Evolutionary conservation across 2,113 vertebrate species (phyloP).

Genomic region (Spea bombifrons): DNA sequence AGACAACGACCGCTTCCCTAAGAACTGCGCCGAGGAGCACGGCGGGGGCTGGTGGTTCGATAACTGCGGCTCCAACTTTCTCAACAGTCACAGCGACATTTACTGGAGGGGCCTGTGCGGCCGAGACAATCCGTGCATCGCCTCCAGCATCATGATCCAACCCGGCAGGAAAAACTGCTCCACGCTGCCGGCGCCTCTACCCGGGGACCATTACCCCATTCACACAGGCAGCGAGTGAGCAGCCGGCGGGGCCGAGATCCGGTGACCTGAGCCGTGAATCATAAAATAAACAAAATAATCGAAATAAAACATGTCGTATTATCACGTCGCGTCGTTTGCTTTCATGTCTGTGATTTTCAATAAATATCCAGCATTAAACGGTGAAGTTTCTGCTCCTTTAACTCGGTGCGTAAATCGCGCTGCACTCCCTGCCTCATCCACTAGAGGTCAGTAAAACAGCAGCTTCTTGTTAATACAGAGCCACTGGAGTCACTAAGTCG

Average conservation of each 20-base stretch:
- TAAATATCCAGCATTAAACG: too few relatives aligned
- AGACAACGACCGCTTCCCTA: constrained; percentile 19
- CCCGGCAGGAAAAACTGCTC: constrained; percentile 45
- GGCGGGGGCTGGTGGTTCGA: constrained; percentile 46
- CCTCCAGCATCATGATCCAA: constrained; percentile 34
- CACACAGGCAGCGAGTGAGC: not conserved
- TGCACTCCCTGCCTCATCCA: too few relatives aligned
- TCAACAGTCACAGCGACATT: constrained; percentile 33
- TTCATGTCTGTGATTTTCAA: too few relatives aligned
- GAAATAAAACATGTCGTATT: too few relatives aligned
- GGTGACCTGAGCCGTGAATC: too few relatives aligned
- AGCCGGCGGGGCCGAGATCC: not conserved
- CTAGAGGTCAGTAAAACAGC: too few relatives aligned
- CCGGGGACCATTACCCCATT: not conserved
- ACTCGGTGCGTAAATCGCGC: too few relatives aligned
- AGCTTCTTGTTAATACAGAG: too few relatives aligned
- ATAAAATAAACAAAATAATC: too few relatives aligned
- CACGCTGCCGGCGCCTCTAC: not conserved
- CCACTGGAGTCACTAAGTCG: too few relatives aligned
- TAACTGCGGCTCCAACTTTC: constrained; percentile 32
- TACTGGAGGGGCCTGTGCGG: constrained; percentile 45
- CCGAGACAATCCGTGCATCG: constrained; percentile 1
- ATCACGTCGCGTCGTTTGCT: too few relatives aligned
- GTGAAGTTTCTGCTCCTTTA: too few relatives aligned
- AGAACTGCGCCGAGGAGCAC: not conserved